A percentile compares a stretch with the other conserved stretches of the same genome.
These are phyloP conservation scores for Drosophila kuntzei DNA, from an alignment of 2,888 invertebrate species.

Conservation along the genomic window DNA sequence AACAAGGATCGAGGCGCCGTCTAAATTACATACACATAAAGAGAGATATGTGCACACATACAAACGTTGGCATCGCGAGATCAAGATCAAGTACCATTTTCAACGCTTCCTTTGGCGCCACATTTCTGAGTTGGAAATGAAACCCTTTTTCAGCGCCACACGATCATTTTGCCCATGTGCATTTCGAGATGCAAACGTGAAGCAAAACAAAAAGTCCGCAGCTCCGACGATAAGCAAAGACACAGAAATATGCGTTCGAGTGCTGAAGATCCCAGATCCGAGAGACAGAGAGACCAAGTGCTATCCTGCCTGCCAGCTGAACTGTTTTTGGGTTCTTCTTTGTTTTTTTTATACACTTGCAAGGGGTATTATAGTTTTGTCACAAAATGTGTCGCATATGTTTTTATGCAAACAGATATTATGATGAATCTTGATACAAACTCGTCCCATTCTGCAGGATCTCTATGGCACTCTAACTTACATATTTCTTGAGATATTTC, in stretches of 20 bases:
- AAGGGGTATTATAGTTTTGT: neutral
- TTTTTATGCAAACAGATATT: too few species aligned
- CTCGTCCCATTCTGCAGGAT: too few species aligned
- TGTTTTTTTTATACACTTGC: neutral
- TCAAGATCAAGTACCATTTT: conserved; percentile 78
- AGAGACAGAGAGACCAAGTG: conserved; percentile 26
- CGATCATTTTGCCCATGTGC: conserved; percentile 62
- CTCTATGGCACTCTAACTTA: too few species aligned
- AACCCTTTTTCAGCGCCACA: conserved; percentile 54
- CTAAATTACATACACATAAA: conserved; percentile 78
- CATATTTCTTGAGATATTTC: too few species aligned
- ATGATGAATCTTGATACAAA: too few species aligned
- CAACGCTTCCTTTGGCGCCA: conserved; percentile 76
- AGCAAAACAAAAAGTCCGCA: conserved; percentile 68
- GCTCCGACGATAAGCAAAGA: conserved; percentile 69
- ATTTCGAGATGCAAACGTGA: conserved; percentile 66
- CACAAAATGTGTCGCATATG: neutral
- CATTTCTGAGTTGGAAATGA: conserved; percentile 65
- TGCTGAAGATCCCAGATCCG: conserved; percentile 41
- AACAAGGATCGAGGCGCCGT: conserved; percentile 84
- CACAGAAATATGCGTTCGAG: conserved; percentile 70
- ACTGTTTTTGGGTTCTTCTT: conserved; percentile 62
- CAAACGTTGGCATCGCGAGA: conserved; percentile 51
- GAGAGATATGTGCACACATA: conserved; percentile 11
- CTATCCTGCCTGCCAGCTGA: conserved; percentile 69